phyloP scores from a whole-genome alignment of 2,888 invertebrate species.

The Opisthograptis luteolata region DNA sequence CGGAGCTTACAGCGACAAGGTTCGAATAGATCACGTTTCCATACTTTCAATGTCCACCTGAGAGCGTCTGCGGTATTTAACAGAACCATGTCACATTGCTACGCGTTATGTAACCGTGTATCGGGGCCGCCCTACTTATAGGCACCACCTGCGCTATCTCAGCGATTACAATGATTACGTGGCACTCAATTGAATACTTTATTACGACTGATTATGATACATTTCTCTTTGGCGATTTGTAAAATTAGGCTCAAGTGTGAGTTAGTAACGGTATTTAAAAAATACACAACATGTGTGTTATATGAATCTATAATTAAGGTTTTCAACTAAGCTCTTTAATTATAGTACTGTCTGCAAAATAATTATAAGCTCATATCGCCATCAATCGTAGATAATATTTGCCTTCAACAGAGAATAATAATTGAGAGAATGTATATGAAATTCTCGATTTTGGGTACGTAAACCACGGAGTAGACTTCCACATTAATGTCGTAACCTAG shows the following conservation, averaged over 20 bases:
- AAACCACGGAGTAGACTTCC: too few relatives aligned
- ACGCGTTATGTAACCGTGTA: slow-evolving; percentile 34
- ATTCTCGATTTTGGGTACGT: too few relatives aligned
- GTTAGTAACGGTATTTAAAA: slow-evolving; percentile 4
- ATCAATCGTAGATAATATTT: too few relatives aligned
- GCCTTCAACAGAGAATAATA: too few relatives aligned
- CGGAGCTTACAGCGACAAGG: slow-evolving; percentile 15
- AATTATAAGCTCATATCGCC: too few relatives aligned
- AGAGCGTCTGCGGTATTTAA: slow-evolving; percentile 21
- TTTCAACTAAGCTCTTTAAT: too few relatives aligned
- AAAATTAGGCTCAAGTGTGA: slow-evolving; percentile 1
- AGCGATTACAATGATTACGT: slow-evolving; percentile 22
- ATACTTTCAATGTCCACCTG: slow-evolving; percentile 23
- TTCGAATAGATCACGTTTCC: slow-evolving; percentile 26
- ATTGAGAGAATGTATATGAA: too few relatives aligned
- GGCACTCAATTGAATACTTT: slow-evolving; percentile 11
- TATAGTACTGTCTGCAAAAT: too few relatives aligned
- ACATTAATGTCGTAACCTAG: too few relatives aligned
- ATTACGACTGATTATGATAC: slow-evolving; percentile 12
- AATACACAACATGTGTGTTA: not conserved
- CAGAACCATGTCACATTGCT: slow-evolving; percentile 33
- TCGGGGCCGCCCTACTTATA: slow-evolving; percentile 39
- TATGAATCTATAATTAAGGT: not conserved
- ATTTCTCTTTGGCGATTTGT: slow-evolving; percentile 10
- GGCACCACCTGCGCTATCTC: slow-evolving; percentile 42